These are phyloP conservation scores for Festucalex cinctus DNA, from an alignment of 2,113 vertebrate genomes.

Conservation along the genomic window DNA sequence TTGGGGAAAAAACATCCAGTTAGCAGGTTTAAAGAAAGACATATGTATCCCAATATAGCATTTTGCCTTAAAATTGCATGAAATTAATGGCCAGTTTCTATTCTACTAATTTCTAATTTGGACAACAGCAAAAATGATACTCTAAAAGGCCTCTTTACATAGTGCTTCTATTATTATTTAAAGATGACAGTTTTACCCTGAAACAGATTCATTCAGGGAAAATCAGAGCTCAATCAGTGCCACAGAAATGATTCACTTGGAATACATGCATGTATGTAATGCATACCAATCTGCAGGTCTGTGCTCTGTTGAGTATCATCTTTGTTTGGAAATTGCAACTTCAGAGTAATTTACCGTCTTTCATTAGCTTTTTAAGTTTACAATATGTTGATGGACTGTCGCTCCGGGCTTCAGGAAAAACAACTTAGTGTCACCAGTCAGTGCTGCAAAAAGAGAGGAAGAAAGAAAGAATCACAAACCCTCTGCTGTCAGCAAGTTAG, in stretches of 20 bases:
- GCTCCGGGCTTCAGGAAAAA: not conserved
- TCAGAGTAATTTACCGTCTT: not conserved
- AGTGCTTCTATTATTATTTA: too few species aligned
- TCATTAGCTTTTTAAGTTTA: not conserved
- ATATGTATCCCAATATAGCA: too few species aligned
- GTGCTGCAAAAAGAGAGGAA: conserved; percentile 3
- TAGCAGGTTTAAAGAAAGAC: too few species aligned
- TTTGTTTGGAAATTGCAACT: not conserved
- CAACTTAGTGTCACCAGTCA: not conserved
- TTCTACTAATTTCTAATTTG: not conserved
- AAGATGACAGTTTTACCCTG: too few species aligned
- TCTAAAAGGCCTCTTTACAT: too few species aligned
- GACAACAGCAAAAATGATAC: not conserved
- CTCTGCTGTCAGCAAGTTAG: conserved; percentile 42
- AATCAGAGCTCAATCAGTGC: too few species aligned
- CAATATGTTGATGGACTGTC: not conserved
- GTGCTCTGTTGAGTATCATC: not conserved
- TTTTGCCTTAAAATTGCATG: too few species aligned
- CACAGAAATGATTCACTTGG: too few species aligned
- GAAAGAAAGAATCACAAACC: conserved; percentile 14
- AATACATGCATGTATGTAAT: not conserved
- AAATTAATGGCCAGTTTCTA: too few species aligned
- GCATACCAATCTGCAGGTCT: not conserved
- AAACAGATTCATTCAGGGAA: too few species aligned
- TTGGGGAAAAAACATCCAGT: too few species aligned